phyloP scores from a whole-genome alignment of 2,113 vertebrate species.

The Microcebus murinus region DNA sequence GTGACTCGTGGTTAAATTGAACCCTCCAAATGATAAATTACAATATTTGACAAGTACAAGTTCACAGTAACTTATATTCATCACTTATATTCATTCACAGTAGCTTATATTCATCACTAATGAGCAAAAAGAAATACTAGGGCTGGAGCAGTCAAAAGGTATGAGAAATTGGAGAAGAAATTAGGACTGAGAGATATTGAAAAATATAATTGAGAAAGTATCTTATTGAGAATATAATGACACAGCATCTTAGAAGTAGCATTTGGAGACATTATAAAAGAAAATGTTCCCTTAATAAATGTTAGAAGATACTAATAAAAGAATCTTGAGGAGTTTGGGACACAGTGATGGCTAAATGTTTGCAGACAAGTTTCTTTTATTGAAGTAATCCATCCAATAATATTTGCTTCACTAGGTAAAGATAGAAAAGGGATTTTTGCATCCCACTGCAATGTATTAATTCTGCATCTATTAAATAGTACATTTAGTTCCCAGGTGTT shows the following conservation, averaged over 20 bases:
- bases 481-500: slow-evolving; percentile 26
- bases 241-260: background rate
- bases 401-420: slow-evolving; percentile 40
- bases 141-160: background rate
- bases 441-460: slow-evolving; percentile 35
- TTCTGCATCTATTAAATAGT: slow-evolving; percentile 58
- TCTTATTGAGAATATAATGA: slow-evolving; percentile 35
- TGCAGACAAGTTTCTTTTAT: background rate
- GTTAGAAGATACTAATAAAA: slow-evolving; percentile 40
- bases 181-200: slow-evolving; percentile 39
- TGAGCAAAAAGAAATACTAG: background rate
- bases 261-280: background rate
- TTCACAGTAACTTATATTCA: background rate
- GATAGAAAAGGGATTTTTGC: slow-evolving; percentile 34
- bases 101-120: background rate
- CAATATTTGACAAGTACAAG: background rate
- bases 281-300: slow-evolving; percentile 40
- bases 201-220: slow-evolving; percentile 19
- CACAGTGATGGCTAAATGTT: background rate
- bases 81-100: no score
- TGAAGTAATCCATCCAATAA: slow-evolving; percentile 46
- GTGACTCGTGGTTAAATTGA: background rate
- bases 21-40: background rate
- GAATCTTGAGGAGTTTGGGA: background rate
- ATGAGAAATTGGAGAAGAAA: slow-evolving; percentile 31